These are phyloP conservation scores for Jaculus jaculus DNA, from an alignment of 2,113 vertebrate genomes.

Conservation along the genomic window DNA sequence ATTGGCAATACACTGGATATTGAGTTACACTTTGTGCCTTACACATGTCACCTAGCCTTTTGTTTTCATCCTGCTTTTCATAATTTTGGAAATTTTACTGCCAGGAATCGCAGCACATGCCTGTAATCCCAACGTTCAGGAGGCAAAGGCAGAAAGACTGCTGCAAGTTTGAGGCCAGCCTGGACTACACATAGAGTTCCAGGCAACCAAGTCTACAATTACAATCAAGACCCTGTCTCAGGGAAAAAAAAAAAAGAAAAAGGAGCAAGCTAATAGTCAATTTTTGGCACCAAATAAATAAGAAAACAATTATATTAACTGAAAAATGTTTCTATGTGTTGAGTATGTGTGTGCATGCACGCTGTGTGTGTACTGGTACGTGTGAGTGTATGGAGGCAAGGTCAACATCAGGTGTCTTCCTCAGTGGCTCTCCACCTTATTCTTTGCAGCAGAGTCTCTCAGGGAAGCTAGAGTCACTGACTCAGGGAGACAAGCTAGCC, in stretches of 20 bases:
- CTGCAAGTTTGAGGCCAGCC: neutral
- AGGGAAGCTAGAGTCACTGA: too few relatives aligned
- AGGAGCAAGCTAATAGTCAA: slow-evolving; percentile 25
- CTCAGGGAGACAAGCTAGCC: too few relatives aligned
- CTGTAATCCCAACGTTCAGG: neutral
- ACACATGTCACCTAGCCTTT: neutral
- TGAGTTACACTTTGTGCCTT: slow-evolving; percentile 2
- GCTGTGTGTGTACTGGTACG: too few relatives aligned
- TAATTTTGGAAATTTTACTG: slow-evolving; percentile 41
- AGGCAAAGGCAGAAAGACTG: neutral
- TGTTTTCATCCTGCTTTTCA: slow-evolving; percentile 17
- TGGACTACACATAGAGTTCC: neutral
- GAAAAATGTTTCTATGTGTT: neutral
- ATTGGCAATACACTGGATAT: neutral
- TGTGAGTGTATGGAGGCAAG: too few relatives aligned
- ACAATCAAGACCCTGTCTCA: neutral
- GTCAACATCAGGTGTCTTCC: too few relatives aligned
- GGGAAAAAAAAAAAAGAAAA: too few relatives aligned
- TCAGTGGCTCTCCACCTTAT: too few relatives aligned
- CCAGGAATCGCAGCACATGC: neutral
- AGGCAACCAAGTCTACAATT: neutral
- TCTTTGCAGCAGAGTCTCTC: too few relatives aligned
- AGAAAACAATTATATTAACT: neutral
- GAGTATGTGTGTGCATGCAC: too few relatives aligned
- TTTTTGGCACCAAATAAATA: neutral